Percentiles rank a stretch among this genome's conserved stretches.
phyloP scores from a whole-genome alignment of 37 sponge, comb jelly and placozoan genomes.

The Aphrocallistes beatrix region DNA sequence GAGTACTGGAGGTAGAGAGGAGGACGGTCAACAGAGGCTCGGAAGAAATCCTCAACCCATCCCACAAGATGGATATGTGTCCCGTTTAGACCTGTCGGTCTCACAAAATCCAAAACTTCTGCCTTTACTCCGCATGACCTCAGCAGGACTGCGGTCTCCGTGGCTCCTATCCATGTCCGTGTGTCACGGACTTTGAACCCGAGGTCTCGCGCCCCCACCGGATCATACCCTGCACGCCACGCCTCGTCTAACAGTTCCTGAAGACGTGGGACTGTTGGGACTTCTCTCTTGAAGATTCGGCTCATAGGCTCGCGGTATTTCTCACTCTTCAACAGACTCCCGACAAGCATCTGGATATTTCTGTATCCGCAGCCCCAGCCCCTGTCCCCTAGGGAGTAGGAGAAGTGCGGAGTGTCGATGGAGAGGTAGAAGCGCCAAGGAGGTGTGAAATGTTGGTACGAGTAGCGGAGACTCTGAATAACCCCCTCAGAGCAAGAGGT shows the following conservation, averaged over 20 bases:
- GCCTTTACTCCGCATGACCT: neutral
- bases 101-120: neutral
- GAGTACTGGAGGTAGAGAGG: neutral
- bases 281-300: neutral
- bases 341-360: slow-evolving; percentile 38
- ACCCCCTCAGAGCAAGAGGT: neutral
- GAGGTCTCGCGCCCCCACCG: neutral
- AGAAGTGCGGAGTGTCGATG: neutral
- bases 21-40: neutral
- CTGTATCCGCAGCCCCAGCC: slow-evolving; percentile 49
- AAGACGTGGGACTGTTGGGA: neutral
- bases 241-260: neutral
- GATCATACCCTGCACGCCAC: neutral
- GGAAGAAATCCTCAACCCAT: neutral
- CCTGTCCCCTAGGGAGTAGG: slow-evolving; percentile 19
- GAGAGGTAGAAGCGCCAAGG: slow-evolving; percentile 1
- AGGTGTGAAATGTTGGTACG: neutral
- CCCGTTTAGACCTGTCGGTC: neutral
- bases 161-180: neutral
- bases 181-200: neutral
- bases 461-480: neutral
- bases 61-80: neutral
- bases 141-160: neutral
- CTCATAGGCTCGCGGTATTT: neutral
- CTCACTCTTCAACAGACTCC: slow-evolving; percentile 14